Evolutionary conservation across 2,113 vertebrate species (phyloP).

Genomic region (Gallinago media): DNA sequence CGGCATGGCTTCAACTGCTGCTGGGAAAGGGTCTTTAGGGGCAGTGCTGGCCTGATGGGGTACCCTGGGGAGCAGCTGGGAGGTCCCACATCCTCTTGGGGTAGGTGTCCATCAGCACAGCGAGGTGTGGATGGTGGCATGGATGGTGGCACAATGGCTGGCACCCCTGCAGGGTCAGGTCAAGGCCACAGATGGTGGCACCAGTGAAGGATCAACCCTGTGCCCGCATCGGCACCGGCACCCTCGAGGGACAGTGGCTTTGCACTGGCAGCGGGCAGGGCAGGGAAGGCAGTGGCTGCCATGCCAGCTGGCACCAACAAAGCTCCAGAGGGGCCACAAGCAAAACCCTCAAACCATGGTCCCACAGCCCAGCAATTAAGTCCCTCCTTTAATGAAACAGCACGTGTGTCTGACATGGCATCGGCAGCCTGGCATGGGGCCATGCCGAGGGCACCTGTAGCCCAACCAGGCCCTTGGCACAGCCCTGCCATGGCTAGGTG

Average conservation of each 20-base stretch:
- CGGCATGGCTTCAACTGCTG: fast-evolving
- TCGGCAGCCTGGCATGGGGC: background rate
- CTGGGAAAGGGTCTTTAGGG: background rate
- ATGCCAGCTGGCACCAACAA: background rate
- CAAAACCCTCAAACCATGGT: background rate
- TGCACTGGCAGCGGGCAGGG: background rate
- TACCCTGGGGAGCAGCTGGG: background rate
- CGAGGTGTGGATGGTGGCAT: background rate
- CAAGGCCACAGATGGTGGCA: background rate
- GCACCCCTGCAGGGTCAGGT: background rate
- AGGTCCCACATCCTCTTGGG: background rate
- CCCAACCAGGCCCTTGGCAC: background rate
- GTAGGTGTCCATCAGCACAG: background rate
- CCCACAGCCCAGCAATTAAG: background rate
- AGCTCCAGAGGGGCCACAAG: background rate
- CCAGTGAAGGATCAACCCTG: fast-evolving
- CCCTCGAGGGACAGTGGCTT: too few relatives aligned
- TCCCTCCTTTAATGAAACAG: background rate
- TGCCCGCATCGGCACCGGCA: fast-evolving
- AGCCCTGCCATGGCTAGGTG: fast-evolving
- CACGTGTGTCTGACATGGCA: fast-evolving
- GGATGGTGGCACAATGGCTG: fast-evolving
- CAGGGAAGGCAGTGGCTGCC: background rate
- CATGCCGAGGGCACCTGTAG: fast-evolving
- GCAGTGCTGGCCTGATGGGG: fast-evolving